Evolutionary conservation across 1,140 invertebrate genomes (phyloP).

Genomic region (Drosophila parabipectinata): DNA sequence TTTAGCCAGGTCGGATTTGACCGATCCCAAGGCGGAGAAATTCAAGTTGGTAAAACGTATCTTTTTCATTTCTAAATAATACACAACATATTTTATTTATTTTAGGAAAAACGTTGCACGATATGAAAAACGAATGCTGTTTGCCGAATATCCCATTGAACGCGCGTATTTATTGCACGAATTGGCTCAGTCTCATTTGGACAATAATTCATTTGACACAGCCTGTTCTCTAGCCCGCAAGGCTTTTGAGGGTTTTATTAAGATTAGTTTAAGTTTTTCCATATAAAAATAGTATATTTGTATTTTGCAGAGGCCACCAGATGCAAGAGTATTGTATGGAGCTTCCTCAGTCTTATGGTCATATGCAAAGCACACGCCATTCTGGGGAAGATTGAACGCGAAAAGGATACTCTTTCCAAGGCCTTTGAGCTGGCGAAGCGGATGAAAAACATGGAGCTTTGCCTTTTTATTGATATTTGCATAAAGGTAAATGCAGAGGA

Average conservation of each 20-base stretch:
- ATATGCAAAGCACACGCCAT: slow-evolving; percentile 65
- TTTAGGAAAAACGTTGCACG: slow-evolving; percentile 48
- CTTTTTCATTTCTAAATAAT: not conserved
- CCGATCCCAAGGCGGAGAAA: slow-evolving; percentile 41
- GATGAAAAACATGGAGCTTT: slow-evolving; percentile 55
- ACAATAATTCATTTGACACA: slow-evolving; percentile 56
- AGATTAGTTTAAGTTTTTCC: slow-evolving; percentile 53
- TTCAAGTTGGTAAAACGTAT: slow-evolving; percentile 50
- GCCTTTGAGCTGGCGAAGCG: slow-evolving; percentile 47
- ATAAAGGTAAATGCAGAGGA: slow-evolving; percentile 58
- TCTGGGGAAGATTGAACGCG: slow-evolving; percentile 59
- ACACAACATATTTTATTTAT: not conserved
- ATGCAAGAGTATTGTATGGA: slow-evolving; percentile 61
- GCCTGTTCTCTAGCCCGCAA: slow-evolving; percentile 61
- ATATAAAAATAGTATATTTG: no score
- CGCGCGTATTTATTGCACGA: slow-evolving; percentile 74
- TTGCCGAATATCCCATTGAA: slow-evolving; percentile 65
- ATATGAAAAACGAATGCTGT: slow-evolving; percentile 62
- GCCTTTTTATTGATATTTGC: slow-evolving; percentile 65
- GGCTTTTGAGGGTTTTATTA: slow-evolving; percentile 55
- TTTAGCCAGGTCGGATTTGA: not conserved
- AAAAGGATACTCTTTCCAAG: slow-evolving; percentile 40
- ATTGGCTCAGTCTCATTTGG: slow-evolving; percentile 60
- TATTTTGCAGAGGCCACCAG: slow-evolving; percentile 42
- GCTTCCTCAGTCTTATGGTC: slow-evolving; percentile 57